Evolutionary conservation across 1,140 invertebrate species (phyloP).

Genomic region (Drosophila bocqueti): DNA sequence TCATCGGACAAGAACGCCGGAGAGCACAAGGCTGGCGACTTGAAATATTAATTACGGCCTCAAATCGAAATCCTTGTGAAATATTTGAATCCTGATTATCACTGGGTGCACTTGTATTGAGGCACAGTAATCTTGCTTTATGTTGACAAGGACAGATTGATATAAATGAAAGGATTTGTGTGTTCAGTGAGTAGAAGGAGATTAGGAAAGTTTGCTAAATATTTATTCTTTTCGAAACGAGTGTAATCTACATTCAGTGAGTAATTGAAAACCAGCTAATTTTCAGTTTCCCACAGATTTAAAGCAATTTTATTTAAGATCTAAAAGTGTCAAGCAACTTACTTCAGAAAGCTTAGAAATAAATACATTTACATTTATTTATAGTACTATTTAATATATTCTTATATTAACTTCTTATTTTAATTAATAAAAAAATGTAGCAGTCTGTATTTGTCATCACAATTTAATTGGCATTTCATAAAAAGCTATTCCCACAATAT

Average conservation of each 20-base stretch:
- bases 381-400: not conserved
- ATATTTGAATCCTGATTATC: slow-evolving; percentile 1
- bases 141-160: not conserved
- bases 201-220: too few relatives aligned
- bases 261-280: not conserved
- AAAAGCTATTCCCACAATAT: not conserved
- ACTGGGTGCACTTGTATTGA: not conserved
- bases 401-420: not conserved
- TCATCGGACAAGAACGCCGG: too few relatives aligned
- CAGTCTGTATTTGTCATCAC: not conserved
- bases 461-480: not conserved
- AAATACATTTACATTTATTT: not conserved
- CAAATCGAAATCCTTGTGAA: not conserved
- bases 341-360: not conserved
- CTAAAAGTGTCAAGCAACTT: too few relatives aligned
- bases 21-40: slow-evolving; percentile 2
- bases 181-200: not conserved
- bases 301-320: not conserved
- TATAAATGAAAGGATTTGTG: not conserved
- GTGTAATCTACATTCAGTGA: not conserved
- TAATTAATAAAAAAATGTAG: not conserved
- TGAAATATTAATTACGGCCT: slow-evolving; percentile 34
- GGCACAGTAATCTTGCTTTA: not conserved
- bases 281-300: not conserved
- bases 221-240: not conserved